phyloP scores from a whole-genome alignment of 2,113 vertebrate species.

The Xenus cinereus region DNA sequence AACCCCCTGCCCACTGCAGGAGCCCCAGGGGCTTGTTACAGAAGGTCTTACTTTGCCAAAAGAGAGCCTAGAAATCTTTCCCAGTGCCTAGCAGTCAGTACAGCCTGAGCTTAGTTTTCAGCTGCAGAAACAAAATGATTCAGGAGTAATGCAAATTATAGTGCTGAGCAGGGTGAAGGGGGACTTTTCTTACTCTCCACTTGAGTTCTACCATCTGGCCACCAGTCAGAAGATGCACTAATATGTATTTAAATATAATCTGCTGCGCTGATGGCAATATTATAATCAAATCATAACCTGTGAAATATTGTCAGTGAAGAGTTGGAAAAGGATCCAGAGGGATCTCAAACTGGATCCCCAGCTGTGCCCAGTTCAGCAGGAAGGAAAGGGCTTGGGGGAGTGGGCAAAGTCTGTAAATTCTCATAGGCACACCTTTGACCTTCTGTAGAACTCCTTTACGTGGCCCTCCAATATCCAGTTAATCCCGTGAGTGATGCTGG shows the following conservation, averaged over 20 bases:
- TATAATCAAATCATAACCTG: neutral
- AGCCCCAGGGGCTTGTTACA: neutral
- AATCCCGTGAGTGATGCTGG: neutral
- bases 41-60: neutral
- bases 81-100: neutral
- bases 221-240: neutral
- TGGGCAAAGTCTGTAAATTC: neutral
- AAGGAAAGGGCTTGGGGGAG: neutral
- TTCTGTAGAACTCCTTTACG: neutral
- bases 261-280: neutral
- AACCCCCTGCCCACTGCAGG: neutral
- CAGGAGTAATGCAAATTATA: neutral
- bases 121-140: neutral
- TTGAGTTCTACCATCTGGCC: neutral
- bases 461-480: neutral
- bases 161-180: neutral
- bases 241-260: neutral
- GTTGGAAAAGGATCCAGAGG: neutral
- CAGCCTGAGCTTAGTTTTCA: neutral
- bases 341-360: neutral
- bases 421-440: neutral
- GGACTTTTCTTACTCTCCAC: neutral
- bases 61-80: neutral
- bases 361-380: neutral
- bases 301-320: neutral